These are phyloP conservation scores for Eumeta japonica DNA, from an alignment of 1,140 invertebrate species.

Conservation along the genomic window DNA sequence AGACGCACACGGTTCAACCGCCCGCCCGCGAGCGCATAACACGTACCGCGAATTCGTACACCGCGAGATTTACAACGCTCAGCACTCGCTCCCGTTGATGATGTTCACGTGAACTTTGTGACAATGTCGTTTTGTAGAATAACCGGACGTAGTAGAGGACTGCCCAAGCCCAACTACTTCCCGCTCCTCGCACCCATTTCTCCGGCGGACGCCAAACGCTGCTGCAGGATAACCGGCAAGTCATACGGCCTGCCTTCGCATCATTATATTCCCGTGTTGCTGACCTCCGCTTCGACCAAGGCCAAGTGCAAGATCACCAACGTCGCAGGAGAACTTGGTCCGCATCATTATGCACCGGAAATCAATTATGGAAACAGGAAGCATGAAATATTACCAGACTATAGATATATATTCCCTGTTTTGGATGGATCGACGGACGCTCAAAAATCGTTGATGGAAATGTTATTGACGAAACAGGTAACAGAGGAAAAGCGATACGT, in stretches of 20 bases:
- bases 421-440: constrained; percentile 66
- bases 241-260: constrained; percentile 73
- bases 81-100: constrained; percentile 19
- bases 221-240: constrained; percentile 80
- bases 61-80: neutral
- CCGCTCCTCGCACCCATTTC: constrained; percentile 78
- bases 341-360: constrained; percentile 61
- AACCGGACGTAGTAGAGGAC: constrained; percentile 74
- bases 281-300: constrained; percentile 60
- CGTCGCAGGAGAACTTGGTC: constrained; percentile 57
- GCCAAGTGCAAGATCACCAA: constrained; percentile 68
- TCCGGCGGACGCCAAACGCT: constrained; percentile 75
- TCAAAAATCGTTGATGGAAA: constrained; percentile 61
- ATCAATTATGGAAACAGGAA: constrained; percentile 63
- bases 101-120: constrained; percentile 31
- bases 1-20: constrained; percentile 25
- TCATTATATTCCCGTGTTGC: constrained; percentile 75
- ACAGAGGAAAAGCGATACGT: constrained; percentile 65
- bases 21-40: constrained; percentile 24
- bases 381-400: constrained; percentile 68
- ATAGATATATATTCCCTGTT: constrained; percentile 71
- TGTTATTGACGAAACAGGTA: constrained; percentile 63
- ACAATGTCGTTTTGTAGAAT: constrained; percentile 77
- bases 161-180: constrained; percentile 81
- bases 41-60: too few relatives aligned